Evolutionary conservation across 2,113 vertebrate species (phyloP), one percentile per base, ranked within the genome.

Genomic region (Cyrtonyx montezumae): DNA sequence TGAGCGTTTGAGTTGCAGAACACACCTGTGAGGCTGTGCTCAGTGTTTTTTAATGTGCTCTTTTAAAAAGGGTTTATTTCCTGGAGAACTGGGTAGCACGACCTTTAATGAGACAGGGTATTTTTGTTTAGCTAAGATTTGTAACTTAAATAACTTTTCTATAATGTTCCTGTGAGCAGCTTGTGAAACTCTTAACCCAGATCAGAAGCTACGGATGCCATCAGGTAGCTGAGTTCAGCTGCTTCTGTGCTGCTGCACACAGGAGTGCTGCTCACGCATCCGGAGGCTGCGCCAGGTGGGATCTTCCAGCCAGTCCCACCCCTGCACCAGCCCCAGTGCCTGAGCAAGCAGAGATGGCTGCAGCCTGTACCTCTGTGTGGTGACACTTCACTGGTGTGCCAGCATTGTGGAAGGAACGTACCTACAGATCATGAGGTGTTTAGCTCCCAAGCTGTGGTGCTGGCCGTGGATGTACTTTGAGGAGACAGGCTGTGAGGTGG

Each of bases 141-240:
- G 3, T 45, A 36, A 77, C 32, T 20, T 19, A 49, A 53, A 40
- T 48, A 23, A 30, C 28, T 67, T 55, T 34, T 77, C 67, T 36
- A 25, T 42, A 8, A 0, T 5, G 28, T 32, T 32, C 21, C 32
- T 84, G 18, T 18, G 75, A 76, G 87, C 63, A 55, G 61, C 6
- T 68, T 77, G 67, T 46, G 84, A 45, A 30, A 43, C 34, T 66
- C 20, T 68, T 78, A 91, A 77, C 91, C 71, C 55, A 1, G 0
- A 61, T 67, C 59, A 55, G 34, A 48, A 51, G 49, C 58, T 79
- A 30, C 46, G 49, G 87, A 92, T 71, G 80, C 75, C 58, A 26
- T 56, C 58, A 34, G 43, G 87, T 94, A 88, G 79, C 87, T 93
- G 87, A 80, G 8, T 56, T 75, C 73, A 95, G 63, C 62, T 68